Percentiles rank a stretch among this genome's conserved stretches.
phyloP scores from a whole-genome alignment of 2,113 vertebrate species.

The Tachycineta bicolor region DNA sequence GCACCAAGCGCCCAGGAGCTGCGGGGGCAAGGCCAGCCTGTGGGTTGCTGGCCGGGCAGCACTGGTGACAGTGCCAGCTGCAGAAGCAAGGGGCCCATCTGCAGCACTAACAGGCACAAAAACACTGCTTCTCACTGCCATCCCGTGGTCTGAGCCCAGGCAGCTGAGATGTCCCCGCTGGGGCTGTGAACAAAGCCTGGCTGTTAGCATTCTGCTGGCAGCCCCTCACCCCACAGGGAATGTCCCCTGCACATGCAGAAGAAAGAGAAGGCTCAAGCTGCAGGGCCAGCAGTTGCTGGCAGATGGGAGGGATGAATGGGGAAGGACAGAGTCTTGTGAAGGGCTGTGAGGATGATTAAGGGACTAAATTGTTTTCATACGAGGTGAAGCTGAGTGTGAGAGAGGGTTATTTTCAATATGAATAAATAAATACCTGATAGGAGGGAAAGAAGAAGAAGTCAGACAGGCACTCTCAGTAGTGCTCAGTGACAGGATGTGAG shows the following conservation, averaged over 20 bases:
- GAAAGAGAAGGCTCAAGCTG: background rate
- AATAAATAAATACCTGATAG: background rate
- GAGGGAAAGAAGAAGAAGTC: background rate
- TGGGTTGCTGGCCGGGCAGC: background rate
- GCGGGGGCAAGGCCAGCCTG: background rate
- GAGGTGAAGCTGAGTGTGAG: background rate
- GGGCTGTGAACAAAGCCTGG: background rate
- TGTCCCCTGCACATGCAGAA: background rate
- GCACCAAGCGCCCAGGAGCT: background rate
- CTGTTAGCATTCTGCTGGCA: background rate
- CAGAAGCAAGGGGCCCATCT: background rate
- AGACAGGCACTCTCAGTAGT: background rate
- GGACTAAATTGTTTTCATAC: background rate
- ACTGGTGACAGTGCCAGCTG: background rate
- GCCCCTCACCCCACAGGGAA: background rate
- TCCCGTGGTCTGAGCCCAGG: background rate
- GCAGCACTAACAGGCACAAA: background rate
- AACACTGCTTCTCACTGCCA: background rate
- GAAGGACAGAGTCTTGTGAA: background rate
- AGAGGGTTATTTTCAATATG: background rate
- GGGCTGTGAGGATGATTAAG: background rate
- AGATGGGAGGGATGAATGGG: background rate
- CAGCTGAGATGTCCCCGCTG: background rate
- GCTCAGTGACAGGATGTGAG: background rate
- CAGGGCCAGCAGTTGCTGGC: background rate